A percentile compares a stretch with the other conserved stretches of the same genome.
Evolutionary conservation across 2,888 invertebrate species (phyloP).

Genomic region (Vanessa cardui): DNA sequence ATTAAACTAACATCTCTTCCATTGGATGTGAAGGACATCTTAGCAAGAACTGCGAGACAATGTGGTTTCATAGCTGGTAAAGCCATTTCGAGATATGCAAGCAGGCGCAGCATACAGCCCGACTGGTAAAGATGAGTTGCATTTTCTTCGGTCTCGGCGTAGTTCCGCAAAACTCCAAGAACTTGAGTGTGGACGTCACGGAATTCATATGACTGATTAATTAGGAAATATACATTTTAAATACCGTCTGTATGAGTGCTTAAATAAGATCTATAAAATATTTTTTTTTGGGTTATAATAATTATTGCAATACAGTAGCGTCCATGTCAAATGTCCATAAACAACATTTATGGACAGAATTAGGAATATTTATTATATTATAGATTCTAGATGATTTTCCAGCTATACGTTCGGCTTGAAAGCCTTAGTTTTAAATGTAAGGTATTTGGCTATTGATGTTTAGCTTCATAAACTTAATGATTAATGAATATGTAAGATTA

Average conservation of each 20-base stretch:
- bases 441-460: too few species aligned
- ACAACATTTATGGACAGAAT: too few species aligned
- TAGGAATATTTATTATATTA: too few species aligned
- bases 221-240: background rate
- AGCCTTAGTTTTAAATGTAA: too few species aligned
- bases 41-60: slow-evolving; percentile 71
- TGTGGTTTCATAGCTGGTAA: slow-evolving; percentile 72
- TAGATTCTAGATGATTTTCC: too few species aligned
- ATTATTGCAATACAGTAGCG: too few species aligned
- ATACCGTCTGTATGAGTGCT: background rate
- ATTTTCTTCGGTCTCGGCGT: slow-evolving; percentile 73
- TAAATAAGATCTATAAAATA: too few species aligned
- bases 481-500: too few species aligned
- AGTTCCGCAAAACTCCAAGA: slow-evolving; percentile 65
- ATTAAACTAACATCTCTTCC: slow-evolving; percentile 65
- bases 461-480: too few species aligned
- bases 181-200: slow-evolving; percentile 73
- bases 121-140: slow-evolving; percentile 68
- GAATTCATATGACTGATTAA: slow-evolving; percentile 72
- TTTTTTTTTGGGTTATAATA: too few species aligned
- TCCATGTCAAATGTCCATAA: too few species aligned
- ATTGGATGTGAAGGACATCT: slow-evolving; percentile 69
- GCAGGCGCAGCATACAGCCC: slow-evolving; percentile 67
- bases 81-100: slow-evolving; percentile 75
- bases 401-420: too few species aligned